Percentiles rank a stretch among this genome's conserved stretches.
Conservation (phyloP, 2,888 invertebrate species). For the Drosophila greeni region DNA sequence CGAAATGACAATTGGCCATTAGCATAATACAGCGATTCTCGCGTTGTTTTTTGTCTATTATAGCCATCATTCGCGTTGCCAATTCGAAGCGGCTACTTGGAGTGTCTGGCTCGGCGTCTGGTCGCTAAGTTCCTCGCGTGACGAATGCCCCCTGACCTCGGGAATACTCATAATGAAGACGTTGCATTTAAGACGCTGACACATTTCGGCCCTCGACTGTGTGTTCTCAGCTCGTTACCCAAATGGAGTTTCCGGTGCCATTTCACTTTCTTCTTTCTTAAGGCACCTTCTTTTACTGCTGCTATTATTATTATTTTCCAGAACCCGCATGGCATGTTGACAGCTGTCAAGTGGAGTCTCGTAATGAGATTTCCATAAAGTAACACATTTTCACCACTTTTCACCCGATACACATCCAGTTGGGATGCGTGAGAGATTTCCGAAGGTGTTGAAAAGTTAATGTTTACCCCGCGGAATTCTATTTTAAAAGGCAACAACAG, state of each 20-base stretch:
- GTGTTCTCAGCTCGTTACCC: conserved; percentile 52
- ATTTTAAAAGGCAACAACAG: conserved; percentile 3
- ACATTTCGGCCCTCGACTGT: conserved; percentile 46
- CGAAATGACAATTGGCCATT: conserved; percentile 43
- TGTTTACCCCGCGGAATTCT: conserved; percentile 26
- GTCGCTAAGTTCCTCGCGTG: conserved; percentile 30
- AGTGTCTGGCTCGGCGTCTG: conserved; percentile 5
- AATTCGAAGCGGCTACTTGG: conserved; percentile 49
- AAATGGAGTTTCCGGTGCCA: conserved; percentile 63
- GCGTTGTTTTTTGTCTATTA: neutral
- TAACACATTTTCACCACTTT: conserved; percentile 37
- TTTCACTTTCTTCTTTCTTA: conserved; percentile 55
- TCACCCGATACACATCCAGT: neutral
- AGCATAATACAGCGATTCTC: conserved; percentile 37
- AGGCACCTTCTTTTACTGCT: conserved; percentile 20
- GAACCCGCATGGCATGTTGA: conserved; percentile 50
- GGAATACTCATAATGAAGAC: conserved; percentile 17
- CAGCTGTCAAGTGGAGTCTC: conserved; percentile 63
- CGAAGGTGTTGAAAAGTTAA: conserved; percentile 16
- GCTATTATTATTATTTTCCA: conserved; percentile 32
- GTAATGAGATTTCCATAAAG: conserved; percentile 60
- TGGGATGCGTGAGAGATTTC: conserved; percentile 32
- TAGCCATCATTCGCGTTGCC: conserved; percentile 22
- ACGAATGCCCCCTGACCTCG: conserved; percentile 36
- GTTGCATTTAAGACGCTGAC: conserved; percentile 32